These are phyloP conservation scores for Gastracanthus pulcherrimus DNA, from an alignment of 2,888 invertebrate genomes.

Conservation along the genomic window DNA sequence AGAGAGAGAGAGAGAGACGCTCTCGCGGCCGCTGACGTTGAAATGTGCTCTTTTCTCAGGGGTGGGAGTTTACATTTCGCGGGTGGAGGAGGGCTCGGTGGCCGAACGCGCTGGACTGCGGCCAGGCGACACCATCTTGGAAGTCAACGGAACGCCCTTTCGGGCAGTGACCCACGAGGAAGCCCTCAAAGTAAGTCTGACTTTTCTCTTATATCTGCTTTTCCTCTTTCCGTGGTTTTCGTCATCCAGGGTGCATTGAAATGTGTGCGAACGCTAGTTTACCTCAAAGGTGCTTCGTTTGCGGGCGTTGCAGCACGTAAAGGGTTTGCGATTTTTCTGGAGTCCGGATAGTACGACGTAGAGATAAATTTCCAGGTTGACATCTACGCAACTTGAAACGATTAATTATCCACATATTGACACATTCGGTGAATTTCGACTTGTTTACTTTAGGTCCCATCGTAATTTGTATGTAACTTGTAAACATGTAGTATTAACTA, in stretches of 20 bases:
- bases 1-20: not conserved
- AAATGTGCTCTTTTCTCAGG: conserved; percentile 80
- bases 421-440: not conserved
- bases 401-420: not conserved
- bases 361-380: too few species aligned
- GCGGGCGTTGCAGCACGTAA: not conserved
- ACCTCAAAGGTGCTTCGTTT: not conserved
- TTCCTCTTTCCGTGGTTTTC: conserved; percentile 9
- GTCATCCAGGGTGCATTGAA: not conserved
- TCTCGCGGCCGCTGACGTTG: not conserved
- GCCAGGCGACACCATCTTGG: conserved; percentile 95
- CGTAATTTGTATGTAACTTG: not conserved
- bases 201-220: conserved; percentile 27
- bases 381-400: not conserved
- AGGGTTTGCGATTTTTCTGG: not conserved
- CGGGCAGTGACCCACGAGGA: conserved; percentile 95
- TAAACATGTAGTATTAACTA: not conserved
- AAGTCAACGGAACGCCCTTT: conserved; percentile 96
- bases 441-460: not conserved
- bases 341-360: too few species aligned
- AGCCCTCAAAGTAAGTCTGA: conserved; percentile 88
- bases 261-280: not conserved
- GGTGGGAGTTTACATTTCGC: conserved; percentile 93
- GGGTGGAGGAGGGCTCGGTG: conserved; percentile 93
- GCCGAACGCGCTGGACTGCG: conserved; percentile 92